Percentiles rank a stretch among this genome's conserved stretches.
Conservation (phyloP, 2,797 vertebrate genomes). For the Aphelocoma californica region DNA sequence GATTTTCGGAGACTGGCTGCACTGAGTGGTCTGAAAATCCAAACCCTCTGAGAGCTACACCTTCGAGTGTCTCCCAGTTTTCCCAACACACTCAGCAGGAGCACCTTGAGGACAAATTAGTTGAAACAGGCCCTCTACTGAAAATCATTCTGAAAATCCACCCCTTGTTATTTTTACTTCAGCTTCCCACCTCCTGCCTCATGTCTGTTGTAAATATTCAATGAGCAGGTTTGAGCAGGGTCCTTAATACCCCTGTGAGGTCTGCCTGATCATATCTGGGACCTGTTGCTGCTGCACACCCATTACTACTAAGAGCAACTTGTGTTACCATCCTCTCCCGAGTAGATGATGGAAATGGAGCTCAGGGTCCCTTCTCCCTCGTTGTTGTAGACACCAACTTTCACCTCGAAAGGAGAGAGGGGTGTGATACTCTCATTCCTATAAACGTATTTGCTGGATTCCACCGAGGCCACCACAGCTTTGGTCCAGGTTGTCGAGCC, state of each 20-base stretch:
- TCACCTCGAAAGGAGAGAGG: slow-evolving; percentile 86
- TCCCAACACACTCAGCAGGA: background rate
- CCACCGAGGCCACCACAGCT: slow-evolving; percentile 79
- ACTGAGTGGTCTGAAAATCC: background rate
- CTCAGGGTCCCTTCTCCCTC: slow-evolving; percentile 85
- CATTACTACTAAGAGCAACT: background rate
- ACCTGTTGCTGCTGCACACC: background rate
- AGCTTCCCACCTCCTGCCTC: background rate
- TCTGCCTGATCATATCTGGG: background rate
- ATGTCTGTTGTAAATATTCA: background rate
- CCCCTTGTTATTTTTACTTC: background rate
- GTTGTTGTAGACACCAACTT: slow-evolving; percentile 86
- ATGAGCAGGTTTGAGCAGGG: background rate
- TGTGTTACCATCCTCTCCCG: slow-evolving; percentile 85
- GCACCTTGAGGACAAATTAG: background rate
- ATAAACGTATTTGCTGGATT: slow-evolving; percentile 83
- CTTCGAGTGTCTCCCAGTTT: background rate
- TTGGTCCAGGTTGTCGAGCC: slow-evolving; percentile 83
- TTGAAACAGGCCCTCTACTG: background rate
- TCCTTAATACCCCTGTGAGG: background rate
- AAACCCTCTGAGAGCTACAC: background rate
- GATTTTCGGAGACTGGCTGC: background rate
- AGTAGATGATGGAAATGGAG: slow-evolving; percentile 74
- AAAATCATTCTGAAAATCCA: background rate
- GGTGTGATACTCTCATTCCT: slow-evolving; percentile 83